Evolutionary conservation across 2,113 vertebrate genomes (phyloP).

Genomic region (Geothlypis trichas): DNA sequence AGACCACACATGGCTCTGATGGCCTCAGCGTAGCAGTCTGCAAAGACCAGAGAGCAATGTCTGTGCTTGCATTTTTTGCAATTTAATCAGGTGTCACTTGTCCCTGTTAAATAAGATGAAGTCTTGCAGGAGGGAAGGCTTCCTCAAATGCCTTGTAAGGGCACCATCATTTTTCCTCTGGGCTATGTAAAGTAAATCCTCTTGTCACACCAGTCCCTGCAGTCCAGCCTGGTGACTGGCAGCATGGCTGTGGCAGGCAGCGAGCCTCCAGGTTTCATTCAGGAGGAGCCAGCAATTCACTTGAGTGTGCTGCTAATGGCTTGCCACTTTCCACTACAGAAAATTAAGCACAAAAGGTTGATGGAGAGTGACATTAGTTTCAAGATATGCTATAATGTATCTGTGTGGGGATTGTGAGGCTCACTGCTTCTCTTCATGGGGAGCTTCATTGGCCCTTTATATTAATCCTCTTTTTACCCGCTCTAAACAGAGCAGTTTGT

Average conservation of each 20-base stretch:
- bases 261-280: background rate
- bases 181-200: background rate
- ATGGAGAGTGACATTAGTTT: background rate
- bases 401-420: background rate
- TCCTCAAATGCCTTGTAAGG: background rate
- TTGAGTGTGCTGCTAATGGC: background rate
- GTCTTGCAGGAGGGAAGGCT: background rate
- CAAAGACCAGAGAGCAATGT: background rate
- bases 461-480: background rate
- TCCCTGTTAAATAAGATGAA: background rate
- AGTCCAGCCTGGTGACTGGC: rapidly evolving
- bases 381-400: rapidly evolving
- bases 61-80: background rate
- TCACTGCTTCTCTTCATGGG: background rate
- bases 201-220: rapidly evolving
- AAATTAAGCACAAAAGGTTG: background rate
- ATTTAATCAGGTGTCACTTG: background rate
- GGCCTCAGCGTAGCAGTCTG: rapidly evolving
- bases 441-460: background rate
- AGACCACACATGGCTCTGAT: background rate
- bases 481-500: background rate
- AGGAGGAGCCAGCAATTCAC: background rate
- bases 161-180: background rate
- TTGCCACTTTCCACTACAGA: background rate
- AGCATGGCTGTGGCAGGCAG: background rate